Percentiles rank a stretch among this genome's conserved stretches.
Evolutionary conservation across 2,113 vertebrate species (phyloP).

Genomic region (Pedionomus torquatus): DNA sequence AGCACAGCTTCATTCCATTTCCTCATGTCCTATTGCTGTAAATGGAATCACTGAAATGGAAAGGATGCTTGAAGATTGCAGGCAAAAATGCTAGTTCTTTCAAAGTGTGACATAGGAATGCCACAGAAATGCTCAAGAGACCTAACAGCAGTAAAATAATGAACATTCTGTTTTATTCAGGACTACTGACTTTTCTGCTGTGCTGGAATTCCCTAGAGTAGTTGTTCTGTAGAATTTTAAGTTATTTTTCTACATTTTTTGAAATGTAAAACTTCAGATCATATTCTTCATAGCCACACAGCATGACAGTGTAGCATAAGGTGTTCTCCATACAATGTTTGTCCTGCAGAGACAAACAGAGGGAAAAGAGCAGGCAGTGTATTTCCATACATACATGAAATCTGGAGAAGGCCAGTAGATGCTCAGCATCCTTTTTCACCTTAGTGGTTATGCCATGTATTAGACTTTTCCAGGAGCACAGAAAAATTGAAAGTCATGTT

Average conservation of each 20-base stretch:
- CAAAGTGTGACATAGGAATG: background rate
- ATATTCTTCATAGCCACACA: background rate
- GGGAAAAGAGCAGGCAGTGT: background rate
- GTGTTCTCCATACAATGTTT: background rate
- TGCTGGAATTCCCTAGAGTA: background rate
- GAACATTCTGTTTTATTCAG: background rate
- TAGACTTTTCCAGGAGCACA: background rate
- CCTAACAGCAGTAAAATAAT: background rate
- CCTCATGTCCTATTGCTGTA: background rate
- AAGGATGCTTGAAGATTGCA: background rate
- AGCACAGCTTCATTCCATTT: background rate
- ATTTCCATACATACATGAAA: background rate
- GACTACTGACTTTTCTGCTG: background rate
- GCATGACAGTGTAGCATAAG: background rate
- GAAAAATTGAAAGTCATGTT: background rate
- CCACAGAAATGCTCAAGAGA: background rate
- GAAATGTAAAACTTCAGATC: background rate
- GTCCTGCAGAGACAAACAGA: background rate
- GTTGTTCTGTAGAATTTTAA: background rate
- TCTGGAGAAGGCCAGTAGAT: background rate
- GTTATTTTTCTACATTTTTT: background rate
- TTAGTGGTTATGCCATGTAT: background rate
- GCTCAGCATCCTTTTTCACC: background rate
- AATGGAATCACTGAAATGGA: background rate
- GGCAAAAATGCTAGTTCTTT: background rate